phyloP scores from a whole-genome alignment of 2,113 vertebrate species.

The Telmatochromis sp. region DNA sequence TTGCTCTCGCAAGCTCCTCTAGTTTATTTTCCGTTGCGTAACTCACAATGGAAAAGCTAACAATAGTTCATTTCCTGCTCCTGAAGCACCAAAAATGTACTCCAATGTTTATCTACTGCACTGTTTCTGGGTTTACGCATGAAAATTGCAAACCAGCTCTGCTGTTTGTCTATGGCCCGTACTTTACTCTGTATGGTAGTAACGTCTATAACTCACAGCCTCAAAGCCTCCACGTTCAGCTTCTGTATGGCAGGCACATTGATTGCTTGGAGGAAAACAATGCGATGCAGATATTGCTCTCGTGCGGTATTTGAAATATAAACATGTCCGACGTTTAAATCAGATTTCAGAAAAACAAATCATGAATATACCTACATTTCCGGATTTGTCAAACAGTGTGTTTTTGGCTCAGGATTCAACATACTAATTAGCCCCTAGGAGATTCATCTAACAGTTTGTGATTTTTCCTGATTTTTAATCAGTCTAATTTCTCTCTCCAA shows the following conservation, averaged over 20 bases:
- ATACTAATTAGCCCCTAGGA: slow-evolving; percentile 71
- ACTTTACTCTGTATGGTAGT: not conserved
- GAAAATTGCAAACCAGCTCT: slow-evolving; percentile 4
- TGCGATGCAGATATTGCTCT: not conserved
- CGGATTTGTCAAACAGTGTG: slow-evolving; percentile 57
- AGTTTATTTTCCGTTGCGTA: slow-evolving; percentile 13
- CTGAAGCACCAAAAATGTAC: slow-evolving; percentile 3
- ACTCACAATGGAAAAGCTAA: slow-evolving; percentile 38
- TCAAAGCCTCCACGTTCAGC: slow-evolving; percentile 13
- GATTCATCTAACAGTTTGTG: slow-evolving; percentile 69
- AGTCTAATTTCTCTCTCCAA: slow-evolving; percentile 67
- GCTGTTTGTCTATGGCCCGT: not conserved
- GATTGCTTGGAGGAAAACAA: not conserved
- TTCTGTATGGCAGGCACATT: not conserved
- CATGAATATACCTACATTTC: slow-evolving; percentile 33
- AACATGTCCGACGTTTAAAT: slow-evolving; percentile 19
- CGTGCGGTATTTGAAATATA: slow-evolving; percentile 2
- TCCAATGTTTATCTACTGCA: not conserved
- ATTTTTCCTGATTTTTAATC: slow-evolving; percentile 71
- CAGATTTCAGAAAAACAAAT: slow-evolving; percentile 22
- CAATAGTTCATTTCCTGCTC: slow-evolving; percentile 42
- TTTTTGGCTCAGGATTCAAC: slow-evolving; percentile 48
- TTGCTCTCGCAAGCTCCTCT: slow-evolving; percentile 25
- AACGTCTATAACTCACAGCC: not conserved
- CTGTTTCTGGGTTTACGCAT: slow-evolving; percentile 19